A percentile compares a stretch with the other conserved stretches of the same genome.
phyloP scores from a whole-genome alignment of 2,888 invertebrate species.

The Brachyptera risi region DNA sequence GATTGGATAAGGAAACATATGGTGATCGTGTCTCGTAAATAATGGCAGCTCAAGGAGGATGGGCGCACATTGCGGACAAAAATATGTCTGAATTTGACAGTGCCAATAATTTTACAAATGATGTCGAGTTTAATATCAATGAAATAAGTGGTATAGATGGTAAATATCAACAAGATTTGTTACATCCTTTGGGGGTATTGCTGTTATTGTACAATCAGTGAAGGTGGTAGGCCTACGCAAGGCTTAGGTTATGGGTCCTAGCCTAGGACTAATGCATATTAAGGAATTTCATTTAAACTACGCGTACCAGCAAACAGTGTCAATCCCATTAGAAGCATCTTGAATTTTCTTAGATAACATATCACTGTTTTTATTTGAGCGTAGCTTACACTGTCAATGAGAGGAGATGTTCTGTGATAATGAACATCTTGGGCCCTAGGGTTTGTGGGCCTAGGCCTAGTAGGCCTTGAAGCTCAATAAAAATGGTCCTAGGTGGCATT shows the following conservation, averaged over 20 bases:
- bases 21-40: slow-evolving; percentile 39
- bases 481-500: too few relatives aligned
- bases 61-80: slow-evolving; percentile 39
- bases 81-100: slow-evolving; percentile 45
- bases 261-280: too few relatives aligned
- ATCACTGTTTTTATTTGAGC: too few relatives aligned
- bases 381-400: too few relatives aligned
- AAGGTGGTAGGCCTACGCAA: neutral
- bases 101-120: slow-evolving; percentile 46
- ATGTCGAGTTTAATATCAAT: slow-evolving; percentile 60
- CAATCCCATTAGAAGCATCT: too few relatives aligned
- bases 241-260: neutral
- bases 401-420: too few relatives aligned
- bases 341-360: too few relatives aligned
- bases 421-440: too few relatives aligned
- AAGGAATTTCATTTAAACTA: too few relatives aligned
- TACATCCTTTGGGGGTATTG: slow-evolving; percentile 17
- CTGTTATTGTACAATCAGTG: neutral
- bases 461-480: too few relatives aligned
- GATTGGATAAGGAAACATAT: slow-evolving; percentile 53
- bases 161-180: slow-evolving; percentile 42
- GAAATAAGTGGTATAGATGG: slow-evolving; percentile 68
- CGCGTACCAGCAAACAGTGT: too few relatives aligned
- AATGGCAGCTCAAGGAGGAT: slow-evolving; percentile 42
- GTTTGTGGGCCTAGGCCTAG: too few relatives aligned